phyloP scores from a whole-genome alignment of 2,797 vertebrate genomes.

The Arctocebus calabarensis region DNA sequence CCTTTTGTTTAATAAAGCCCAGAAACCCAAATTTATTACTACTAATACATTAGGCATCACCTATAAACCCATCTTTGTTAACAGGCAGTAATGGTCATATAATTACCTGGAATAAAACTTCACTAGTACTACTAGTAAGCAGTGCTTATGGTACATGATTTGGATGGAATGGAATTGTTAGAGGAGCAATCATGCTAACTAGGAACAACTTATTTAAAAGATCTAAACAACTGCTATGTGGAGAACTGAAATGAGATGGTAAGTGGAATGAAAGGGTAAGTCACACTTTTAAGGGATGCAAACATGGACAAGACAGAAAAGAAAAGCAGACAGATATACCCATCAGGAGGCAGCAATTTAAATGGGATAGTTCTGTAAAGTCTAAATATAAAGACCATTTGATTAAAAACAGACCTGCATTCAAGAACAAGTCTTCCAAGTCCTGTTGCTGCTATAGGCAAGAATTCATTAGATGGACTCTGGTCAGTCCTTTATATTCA shows the following conservation, averaged over 20 bases:
- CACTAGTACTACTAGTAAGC: not conserved
- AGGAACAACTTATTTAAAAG: not conserved
- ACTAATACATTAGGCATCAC: not conserved
- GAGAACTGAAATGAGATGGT: not conserved
- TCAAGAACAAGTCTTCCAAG: not conserved
- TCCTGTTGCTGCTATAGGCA: not conserved
- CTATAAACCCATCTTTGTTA: not conserved
- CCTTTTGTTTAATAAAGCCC: not conserved
- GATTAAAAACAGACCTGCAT: not conserved
- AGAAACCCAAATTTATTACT: not conserved
- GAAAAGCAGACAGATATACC: not conserved
- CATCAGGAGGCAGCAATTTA: not conserved
- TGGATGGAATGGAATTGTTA: not conserved
- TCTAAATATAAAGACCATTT: not conserved
- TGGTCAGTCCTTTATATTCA: not conserved
- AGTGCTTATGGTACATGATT: not conserved
- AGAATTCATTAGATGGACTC: not conserved
- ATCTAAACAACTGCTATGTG: not conserved
- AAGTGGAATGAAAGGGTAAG: not conserved
- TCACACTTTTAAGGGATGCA: not conserved
- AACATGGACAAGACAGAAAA: not conserved
- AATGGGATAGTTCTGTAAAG: not conserved
- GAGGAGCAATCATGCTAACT: not conserved
- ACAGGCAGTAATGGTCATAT: not conserved
- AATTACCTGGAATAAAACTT: not conserved